These are phyloP conservation scores for Aphaenogaster rudis DNA, from an alignment of 1,140 invertebrate genomes.

Conservation along the genomic window DNA sequence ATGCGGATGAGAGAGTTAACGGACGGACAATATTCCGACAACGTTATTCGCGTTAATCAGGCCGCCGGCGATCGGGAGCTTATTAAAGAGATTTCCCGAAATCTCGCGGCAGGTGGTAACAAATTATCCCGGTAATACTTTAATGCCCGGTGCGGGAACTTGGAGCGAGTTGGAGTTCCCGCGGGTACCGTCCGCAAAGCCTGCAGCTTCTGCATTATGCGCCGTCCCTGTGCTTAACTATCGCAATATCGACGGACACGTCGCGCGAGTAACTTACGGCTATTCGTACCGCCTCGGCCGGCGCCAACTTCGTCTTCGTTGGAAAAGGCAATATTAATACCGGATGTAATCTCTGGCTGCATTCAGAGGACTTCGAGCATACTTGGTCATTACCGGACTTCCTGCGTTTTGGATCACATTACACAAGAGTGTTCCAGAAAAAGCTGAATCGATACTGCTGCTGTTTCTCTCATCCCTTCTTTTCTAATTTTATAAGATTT, in stretches of 20 bases:
- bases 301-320: slow-evolving; percentile 57
- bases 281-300: slow-evolving; percentile 68
- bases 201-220: slow-evolving; percentile 58
- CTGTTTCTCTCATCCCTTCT: background rate
- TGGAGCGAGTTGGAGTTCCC: slow-evolving; percentile 45
- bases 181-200: slow-evolving; percentile 57
- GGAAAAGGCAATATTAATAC: slow-evolving; percentile 75
- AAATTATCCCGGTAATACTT: slow-evolving; percentile 73
- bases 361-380: slow-evolving; percentile 63
- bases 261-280: slow-evolving; percentile 70
- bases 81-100: slow-evolving; percentile 65
- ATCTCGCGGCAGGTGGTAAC: slow-evolving; percentile 63
- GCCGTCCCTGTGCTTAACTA: slow-evolving; percentile 69
- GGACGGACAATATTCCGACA: slow-evolving; percentile 50
- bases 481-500: background rate
- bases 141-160: slow-evolving; percentile 65
- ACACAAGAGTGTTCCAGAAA: slow-evolving; percentile 1
- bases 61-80: slow-evolving; percentile 60
- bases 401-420: slow-evolving; percentile 34
- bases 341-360: slow-evolving; percentile 67
- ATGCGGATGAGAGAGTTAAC: slow-evolving; percentile 15
- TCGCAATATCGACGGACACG: slow-evolving; percentile 75
- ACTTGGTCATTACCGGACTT: slow-evolving; percentile 49
- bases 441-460: slow-evolving; percentile 7
- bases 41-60: slow-evolving; percentile 58